Evolutionary conservation across 2,797 vertebrate species (phyloP), one percentile per base, ranked within the genome.

Genomic region (Channa striata): DNA sequence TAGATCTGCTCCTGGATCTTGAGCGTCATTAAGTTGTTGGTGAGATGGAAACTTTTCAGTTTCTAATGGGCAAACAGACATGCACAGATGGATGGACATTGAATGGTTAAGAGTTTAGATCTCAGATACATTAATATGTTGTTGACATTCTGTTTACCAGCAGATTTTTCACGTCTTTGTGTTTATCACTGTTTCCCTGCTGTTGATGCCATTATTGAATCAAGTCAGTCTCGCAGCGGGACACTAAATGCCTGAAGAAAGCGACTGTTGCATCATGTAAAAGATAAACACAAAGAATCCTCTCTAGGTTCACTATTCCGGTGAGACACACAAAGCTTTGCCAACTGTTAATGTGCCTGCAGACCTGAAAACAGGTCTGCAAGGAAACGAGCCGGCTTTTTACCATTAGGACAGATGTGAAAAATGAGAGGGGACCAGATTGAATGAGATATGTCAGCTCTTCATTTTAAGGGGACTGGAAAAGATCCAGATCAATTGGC

Each of bases 401-500:
- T 61, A n/a, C n/a, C 20, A 23, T 34, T 69, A 12, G 58, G 66
- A 75, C 16, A 47, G 48, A 9, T 33, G n/a, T 39, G 43, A 37
- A 6, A 40, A 40, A 40, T 14, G 13, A 40, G 42, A 17, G 25
- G 39, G 12, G 44, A 37, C 39, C 23, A 6, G 37, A 65, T 44
- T 76, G 78, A 84, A 50, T 7, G 13, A 48, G 50, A 63, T 52
- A 63, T n/a, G 77, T 74, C 59, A 74, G 57, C 51, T 61, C 78
- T 80, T 85, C 72, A 82, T 74, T 86, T 71, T 52, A 78, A 83
- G 58, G 34, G 59, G 21, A n/a, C 30, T 84, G 78, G 74, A 78
- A 34, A 20, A 43, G 47, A 60, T 77, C 78, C 73, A 89, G 69
- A 78, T 82, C 83, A 77, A 89, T 85, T 77, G 79, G 76, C 61